Evolutionary conservation across 2,797 vertebrate species (phyloP).

Genomic region (Harpagifer antarcticus): DNA sequence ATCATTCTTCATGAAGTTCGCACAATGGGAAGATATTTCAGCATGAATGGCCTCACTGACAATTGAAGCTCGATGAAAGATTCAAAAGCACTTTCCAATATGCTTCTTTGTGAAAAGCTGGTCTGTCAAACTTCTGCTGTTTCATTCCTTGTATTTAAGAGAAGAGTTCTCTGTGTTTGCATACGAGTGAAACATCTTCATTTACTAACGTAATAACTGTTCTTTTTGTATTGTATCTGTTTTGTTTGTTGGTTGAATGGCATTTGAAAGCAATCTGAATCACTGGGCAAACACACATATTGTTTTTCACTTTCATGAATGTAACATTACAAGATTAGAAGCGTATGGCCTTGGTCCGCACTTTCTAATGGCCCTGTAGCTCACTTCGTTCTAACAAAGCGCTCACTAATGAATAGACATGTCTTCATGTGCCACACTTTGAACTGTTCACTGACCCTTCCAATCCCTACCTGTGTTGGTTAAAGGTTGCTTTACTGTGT

Average conservation of each 20-base stretch:
- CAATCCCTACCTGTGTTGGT: background rate
- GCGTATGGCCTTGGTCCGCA: too few species aligned
- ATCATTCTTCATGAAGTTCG: slow-evolving; percentile 28
- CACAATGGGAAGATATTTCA: slow-evolving; percentile 41
- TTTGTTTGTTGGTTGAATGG: too few species aligned
- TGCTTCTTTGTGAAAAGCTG: slow-evolving; percentile 36
- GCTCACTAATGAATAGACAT: slow-evolving; percentile 6
- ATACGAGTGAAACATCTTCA: slow-evolving; percentile 5
- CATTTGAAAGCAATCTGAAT: too few species aligned
- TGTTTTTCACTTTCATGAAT: too few species aligned
- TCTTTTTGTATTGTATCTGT: too few species aligned
- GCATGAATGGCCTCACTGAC: slow-evolving; percentile 41
- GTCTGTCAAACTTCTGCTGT: slow-evolving; percentile 24
- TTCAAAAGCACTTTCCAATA: slow-evolving; percentile 44
- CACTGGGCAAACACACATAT: too few species aligned
- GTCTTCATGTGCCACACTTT: slow-evolving; percentile 1
- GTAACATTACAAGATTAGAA: too few species aligned
- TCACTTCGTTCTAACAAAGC: background rate
- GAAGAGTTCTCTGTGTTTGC: slow-evolving; percentile 9
- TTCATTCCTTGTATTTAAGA: slow-evolving; percentile 35
- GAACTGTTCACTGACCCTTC: slow-evolving; percentile 3
- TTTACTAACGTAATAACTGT: too few species aligned
- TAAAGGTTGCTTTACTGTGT: slow-evolving; percentile 13
- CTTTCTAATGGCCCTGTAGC: background rate
- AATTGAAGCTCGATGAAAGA: slow-evolving; percentile 55